A percentile compares a stretch with the other conserved stretches of the same genome.
Evolutionary conservation across 2,113 vertebrate species (phyloP).

Genomic region (Oryzias woworae): DNA sequence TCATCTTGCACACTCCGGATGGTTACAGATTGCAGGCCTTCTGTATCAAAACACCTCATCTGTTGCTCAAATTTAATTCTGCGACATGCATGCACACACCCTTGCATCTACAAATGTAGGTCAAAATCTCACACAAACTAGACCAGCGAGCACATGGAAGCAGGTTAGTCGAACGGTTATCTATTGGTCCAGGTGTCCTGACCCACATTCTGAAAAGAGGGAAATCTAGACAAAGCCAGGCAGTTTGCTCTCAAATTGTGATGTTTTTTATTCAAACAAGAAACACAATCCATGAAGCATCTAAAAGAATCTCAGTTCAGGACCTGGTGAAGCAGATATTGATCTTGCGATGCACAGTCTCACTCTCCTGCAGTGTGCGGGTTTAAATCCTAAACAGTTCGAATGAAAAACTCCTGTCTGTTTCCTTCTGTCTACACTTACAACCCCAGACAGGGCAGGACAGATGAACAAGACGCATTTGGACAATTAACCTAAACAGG

Average conservation of each 20-base stretch:
- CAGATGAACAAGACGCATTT: slow-evolving; percentile 16
- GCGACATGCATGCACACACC: slow-evolving; percentile 31
- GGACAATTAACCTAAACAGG: slow-evolving; percentile 40
- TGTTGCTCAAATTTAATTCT: slow-evolving; percentile 20
- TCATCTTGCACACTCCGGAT: slow-evolving; percentile 30
- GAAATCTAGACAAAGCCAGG: slow-evolving; percentile 15
- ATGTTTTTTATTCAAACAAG: slow-evolving; percentile 9
- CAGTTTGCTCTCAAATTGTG: slow-evolving; percentile 8
- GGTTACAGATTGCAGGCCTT: slow-evolving; percentile 20
- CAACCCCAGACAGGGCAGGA: slow-evolving; percentile 10
- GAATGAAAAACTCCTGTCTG: too few relatives aligned
- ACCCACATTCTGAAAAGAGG: slow-evolving; percentile 42
- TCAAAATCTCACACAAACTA: slow-evolving; percentile 44
- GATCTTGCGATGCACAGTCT: neutral
- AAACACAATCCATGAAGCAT: slow-evolving; percentile 17
- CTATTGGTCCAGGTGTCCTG: slow-evolving; percentile 47
- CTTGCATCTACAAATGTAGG: slow-evolving; percentile 45
- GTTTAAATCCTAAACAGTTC: too few relatives aligned
- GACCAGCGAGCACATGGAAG: slow-evolving; percentile 19
- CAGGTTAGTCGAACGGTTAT: slow-evolving; percentile 59
- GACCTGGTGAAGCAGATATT: neutral
- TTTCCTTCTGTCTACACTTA: slow-evolving; percentile 4
- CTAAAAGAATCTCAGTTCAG: slow-evolving; percentile 2
- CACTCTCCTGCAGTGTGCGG: neutral
- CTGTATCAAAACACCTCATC: slow-evolving; percentile 7